Conservation (phyloP, 1,140 invertebrate species). For the Microvelia longipes region DNA sequence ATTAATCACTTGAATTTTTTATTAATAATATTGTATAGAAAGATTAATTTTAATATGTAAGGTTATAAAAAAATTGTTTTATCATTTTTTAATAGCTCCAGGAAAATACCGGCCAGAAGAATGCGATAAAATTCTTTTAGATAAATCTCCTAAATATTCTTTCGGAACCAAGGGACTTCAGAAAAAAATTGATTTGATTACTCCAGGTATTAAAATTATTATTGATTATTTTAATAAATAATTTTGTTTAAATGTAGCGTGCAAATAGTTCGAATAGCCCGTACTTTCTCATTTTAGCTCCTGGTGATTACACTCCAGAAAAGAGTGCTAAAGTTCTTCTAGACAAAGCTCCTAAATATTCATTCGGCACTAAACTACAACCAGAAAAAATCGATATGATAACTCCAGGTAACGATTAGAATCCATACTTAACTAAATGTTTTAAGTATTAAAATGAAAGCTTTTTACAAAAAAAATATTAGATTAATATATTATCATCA, state of each 20-base stretch:
- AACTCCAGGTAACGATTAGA: neutral
- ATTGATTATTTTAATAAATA: no score
- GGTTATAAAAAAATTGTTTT: neutral
- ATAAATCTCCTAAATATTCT: neutral
- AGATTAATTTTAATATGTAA: no score
- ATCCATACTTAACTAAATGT: no score
- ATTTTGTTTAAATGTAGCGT: no score
- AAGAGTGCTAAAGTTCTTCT: conserved; percentile 46
- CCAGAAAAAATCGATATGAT: neutral
- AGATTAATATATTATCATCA: no score
- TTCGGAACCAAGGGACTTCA: neutral
- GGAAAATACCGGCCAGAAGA: neutral
- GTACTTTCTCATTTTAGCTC: conserved; percentile 35
- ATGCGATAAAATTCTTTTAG: neutral
- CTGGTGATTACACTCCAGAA: conserved; percentile 60
- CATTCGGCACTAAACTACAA: conserved; percentile 39
- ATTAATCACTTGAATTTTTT: no score
- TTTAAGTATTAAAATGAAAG: neutral
- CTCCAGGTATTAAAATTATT: no score
- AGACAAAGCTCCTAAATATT: conserved; percentile 49
- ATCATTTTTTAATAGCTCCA: neutral
- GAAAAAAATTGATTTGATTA: neutral
- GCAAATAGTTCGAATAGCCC: no score
- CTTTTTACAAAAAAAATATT: no score
- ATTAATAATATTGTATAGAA: no score